Conservation (phyloP, 2,113 vertebrate species). For the Eudyptes chrysolophus region DNA sequence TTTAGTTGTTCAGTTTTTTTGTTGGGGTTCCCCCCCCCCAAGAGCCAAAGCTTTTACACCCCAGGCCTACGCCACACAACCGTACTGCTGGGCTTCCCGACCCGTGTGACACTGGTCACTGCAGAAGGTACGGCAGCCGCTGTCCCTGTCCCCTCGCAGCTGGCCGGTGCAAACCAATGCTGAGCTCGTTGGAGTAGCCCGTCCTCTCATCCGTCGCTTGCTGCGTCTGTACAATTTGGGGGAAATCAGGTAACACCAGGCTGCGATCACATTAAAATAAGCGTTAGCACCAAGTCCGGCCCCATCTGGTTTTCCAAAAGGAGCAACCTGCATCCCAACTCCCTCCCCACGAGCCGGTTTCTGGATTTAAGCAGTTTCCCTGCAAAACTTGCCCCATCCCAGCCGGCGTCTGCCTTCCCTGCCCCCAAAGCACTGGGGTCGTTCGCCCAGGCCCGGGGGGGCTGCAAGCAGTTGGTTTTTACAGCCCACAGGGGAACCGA, state of each 20-base stretch:
- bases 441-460: neutral
- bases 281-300: neutral
- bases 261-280: accelerated
- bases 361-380: neutral
- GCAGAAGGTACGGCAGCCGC: neutral
- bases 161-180: accelerated
- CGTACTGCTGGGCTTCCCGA: accelerated
- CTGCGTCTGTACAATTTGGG: accelerated
- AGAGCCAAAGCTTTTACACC: neutral
- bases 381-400: neutral
- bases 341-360: neutral
- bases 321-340: neutral
- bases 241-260: accelerated
- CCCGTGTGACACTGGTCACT: accelerated
- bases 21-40: too few relatives aligned
- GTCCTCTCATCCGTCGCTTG: accelerated
- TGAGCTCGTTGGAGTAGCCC: accelerated
- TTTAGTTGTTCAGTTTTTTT: too few relatives aligned
- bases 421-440: neutral
- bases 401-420: too few relatives aligned
- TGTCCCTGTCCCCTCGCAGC: accelerated
- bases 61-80: neutral
- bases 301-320: neutral
- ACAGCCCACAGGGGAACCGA: neutral
- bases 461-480: neutral